Evolutionary conservation across 2,113 vertebrate genomes (phyloP), one percentile per base, ranked within the genome.

Genomic region (Epinephelus fuscoguttatus): DNA sequence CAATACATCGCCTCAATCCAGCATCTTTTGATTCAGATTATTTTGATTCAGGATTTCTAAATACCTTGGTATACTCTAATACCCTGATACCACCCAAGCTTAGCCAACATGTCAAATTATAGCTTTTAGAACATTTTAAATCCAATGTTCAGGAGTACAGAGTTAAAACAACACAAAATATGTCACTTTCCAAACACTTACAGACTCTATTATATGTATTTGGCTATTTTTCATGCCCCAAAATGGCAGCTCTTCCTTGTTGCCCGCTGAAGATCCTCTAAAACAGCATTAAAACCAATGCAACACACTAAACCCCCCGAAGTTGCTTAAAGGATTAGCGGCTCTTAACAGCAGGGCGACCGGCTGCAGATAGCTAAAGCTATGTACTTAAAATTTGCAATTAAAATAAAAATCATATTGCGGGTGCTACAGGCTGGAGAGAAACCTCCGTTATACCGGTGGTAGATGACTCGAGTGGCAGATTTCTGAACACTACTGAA

Each of bases 251-350:
- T 56, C 17, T 45, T 67, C 45, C 12, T 19, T 7, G 3, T 61
- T 64, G 49, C 11, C 55, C 5, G 60, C 27, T 52, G 37, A 45
- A 75, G 60, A 78, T 71, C 70, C 12, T 75, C 49, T 53, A 5
- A 75, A 75, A 50, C 60, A 40, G 18, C 56, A 56, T 47, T 72
- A 68, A 62, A 67, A 75, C 21, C 40, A 59, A 49, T 56, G 18
- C 17, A 63, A 47, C 56, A 40, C 42, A 55, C 52, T 56, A 25
- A 68, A 81, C 21, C 12, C 2, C 13, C 6, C 62, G 70, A 70
- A 70, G 30, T 40, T 40, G 33, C 68, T 56, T 23, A 4, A 64
- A 67, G 68, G 53, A 81, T 85, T 56, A 72, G 17, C 13, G 25
- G 50, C 50, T 68, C 15, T 55, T 67, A 69, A 63, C 55, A 60